Evolutionary conservation across 2,888 invertebrate species (phyloP), one percentile per base, ranked within the genome.

Genomic region (Lochmaea capreae): DNA sequence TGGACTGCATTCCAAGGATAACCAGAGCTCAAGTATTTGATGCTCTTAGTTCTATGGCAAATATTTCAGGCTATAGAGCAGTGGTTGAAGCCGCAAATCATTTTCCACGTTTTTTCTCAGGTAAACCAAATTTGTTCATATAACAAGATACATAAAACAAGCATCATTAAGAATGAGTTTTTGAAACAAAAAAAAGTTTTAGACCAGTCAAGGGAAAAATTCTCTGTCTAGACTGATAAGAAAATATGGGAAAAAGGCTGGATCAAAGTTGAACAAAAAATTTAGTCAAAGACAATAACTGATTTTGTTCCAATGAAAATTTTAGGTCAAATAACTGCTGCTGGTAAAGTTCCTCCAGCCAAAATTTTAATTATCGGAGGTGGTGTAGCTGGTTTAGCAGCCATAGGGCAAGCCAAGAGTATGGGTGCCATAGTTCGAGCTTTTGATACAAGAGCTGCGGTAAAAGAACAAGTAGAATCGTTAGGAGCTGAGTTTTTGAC

Each of bases 341-440:
- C 96, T 5, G 96, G 95, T 0, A 94, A 95, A 84, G 95, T 96
- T 26, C 96, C 96, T 0, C 96, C 96, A 9, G 95, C 95, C 68
- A 95, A 96, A 86, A 93, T 96, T 79, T 88, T 97, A 78, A 93
- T 97, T 52, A 93, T 97, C 80, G 97, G 97, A 76, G 96, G 95
- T 65, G 96, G 97, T 67, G 97, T 97, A 62, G 96, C 97, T 58
- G 97, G 96, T 62, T 88, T 97, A 79, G 93, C 95, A 42, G 95
- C 96, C 39, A 92, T 94, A 67, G 96, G 94, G 39, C 95, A 95
- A 83, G 96, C 96, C 82, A 93, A 90, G 89, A 90, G 93, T 87
- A 95, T 97, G 95, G 97, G 96, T 16, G 96, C 96, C 72, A 93
- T 96, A 75, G 96, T 96, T 0, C 89, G 96, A 72, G 95, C 93